phyloP scores from a whole-genome alignment of 2,797 vertebrate species.

The Gymnoscopelus microlampas region DNA sequence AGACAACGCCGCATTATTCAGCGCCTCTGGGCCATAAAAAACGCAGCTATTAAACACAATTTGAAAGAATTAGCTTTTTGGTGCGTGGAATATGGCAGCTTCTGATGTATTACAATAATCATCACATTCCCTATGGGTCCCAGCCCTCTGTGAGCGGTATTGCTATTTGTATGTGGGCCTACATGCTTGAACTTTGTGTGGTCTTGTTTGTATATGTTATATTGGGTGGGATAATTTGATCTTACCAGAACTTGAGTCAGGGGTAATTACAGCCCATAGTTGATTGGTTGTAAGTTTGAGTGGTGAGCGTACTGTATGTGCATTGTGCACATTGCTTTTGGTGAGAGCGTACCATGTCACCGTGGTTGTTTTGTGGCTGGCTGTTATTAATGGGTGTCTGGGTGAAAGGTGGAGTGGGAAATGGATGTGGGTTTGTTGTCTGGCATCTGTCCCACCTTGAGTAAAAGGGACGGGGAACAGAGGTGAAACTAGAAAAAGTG shows the following conservation, averaged over 20 bases:
- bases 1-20: slow-evolving; percentile 64
- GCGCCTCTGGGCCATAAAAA: slow-evolving; percentile 65
- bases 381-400: slow-evolving; percentile 18
- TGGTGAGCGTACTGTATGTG: not conserved
- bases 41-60: slow-evolving; percentile 75
- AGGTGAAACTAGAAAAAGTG: too few species aligned
- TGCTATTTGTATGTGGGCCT: slow-evolving; percentile 57
- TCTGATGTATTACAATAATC: slow-evolving; percentile 75
- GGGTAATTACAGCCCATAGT: slow-evolving; percentile 52
- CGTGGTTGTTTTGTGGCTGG: slow-evolving; percentile 21
- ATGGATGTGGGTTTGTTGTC: slow-evolving; percentile 21
- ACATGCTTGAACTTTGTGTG: slow-evolving; percentile 46
- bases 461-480: slow-evolving; percentile 32
- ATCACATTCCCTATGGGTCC: slow-evolving; percentile 58
- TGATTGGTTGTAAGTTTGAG: too few species aligned
- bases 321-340: slow-evolving; percentile 27
- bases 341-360: not conserved
- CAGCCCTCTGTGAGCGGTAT: slow-evolving; percentile 56
- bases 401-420: slow-evolving; percentile 12
- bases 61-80: slow-evolving; percentile 73
- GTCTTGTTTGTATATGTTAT: slow-evolving; percentile 58
- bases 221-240: slow-evolving; percentile 46
- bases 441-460: slow-evolving; percentile 7
- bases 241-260: slow-evolving; percentile 38
- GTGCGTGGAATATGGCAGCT: slow-evolving; percentile 60